Evolutionary conservation across 1,140 invertebrate genomes (phyloP).

Genomic region (Tetramorium parvispinum): DNA sequence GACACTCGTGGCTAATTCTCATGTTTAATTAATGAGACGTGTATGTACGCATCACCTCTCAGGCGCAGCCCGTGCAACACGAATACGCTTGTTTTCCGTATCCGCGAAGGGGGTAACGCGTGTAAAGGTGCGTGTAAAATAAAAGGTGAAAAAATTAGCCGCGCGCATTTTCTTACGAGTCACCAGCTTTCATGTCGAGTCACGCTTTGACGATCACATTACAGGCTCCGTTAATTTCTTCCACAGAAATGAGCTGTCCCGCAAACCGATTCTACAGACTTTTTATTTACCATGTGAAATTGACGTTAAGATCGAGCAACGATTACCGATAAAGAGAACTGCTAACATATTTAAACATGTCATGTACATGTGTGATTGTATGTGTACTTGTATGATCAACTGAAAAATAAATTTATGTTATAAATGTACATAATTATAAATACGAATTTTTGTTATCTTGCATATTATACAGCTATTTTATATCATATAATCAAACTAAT

Average conservation of each 20-base stretch:
- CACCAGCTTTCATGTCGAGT: slow-evolving; percentile 63
- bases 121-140: slow-evolving; percentile 56
- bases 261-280: background rate
- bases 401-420: background rate
- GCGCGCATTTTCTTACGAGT: slow-evolving; percentile 70
- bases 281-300: background rate
- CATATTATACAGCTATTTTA: background rate
- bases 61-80: slow-evolving; percentile 55
- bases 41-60: slow-evolving; percentile 60
- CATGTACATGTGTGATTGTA: background rate
- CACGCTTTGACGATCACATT: slow-evolving; percentile 76
- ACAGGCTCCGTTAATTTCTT: slow-evolving; percentile 76
- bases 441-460: background rate
- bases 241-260: background rate
- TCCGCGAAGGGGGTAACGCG: slow-evolving; percentile 31
- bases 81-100: slow-evolving; percentile 29
- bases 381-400: background rate
- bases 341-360: background rate
- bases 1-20: slow-evolving; percentile 63
- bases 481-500: background rate
- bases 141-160: slow-evolving; percentile 62
- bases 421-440: background rate
- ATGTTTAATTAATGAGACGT: slow-evolving; percentile 72
- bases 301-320: background rate
- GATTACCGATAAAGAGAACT: background rate